Conservation (phyloP, 2,797 vertebrate species). For the Neostethus bicornis region DNA sequence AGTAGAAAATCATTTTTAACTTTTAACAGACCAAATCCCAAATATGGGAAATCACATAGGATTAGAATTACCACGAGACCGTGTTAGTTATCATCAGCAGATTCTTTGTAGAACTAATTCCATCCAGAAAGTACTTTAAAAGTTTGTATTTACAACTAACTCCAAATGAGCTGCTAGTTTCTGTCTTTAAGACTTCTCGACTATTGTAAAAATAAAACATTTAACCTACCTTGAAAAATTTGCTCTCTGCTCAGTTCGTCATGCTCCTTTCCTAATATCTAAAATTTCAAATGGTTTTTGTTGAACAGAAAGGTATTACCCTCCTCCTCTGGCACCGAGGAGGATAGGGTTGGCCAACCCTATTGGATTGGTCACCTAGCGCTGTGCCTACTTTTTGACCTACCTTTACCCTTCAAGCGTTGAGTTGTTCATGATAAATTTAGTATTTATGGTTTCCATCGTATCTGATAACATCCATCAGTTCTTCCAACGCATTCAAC, state of each 20-base stretch:
- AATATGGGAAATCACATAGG: too few relatives aligned
- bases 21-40: too few relatives aligned
- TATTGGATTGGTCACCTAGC: too few relatives aligned
- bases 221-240: conserved; percentile 3
- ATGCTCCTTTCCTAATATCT: not conserved
- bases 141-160: not conserved
- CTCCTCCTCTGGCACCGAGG: not conserved
- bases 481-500: not conserved
- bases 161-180: not conserved
- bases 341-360: conserved; percentile 8
- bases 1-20: too few relatives aligned
- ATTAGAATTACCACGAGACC: too few relatives aligned
- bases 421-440: not conserved
- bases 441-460: not conserved
- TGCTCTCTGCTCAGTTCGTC: conserved; percentile 30
- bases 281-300: not conserved
- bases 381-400: conserved; percentile 51
- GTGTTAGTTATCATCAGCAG: too few relatives aligned
- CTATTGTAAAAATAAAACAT: not conserved
- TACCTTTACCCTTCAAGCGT: conserved; percentile 20
- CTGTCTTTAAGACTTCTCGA: not conserved
- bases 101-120: too few relatives aligned
- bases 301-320: conserved; percentile 16
- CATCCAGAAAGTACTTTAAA: too few relatives aligned
- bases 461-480: not conserved